phyloP scores from a whole-genome alignment of 2,888 invertebrate genomes.

The Oxycera nigricornis region DNA sequence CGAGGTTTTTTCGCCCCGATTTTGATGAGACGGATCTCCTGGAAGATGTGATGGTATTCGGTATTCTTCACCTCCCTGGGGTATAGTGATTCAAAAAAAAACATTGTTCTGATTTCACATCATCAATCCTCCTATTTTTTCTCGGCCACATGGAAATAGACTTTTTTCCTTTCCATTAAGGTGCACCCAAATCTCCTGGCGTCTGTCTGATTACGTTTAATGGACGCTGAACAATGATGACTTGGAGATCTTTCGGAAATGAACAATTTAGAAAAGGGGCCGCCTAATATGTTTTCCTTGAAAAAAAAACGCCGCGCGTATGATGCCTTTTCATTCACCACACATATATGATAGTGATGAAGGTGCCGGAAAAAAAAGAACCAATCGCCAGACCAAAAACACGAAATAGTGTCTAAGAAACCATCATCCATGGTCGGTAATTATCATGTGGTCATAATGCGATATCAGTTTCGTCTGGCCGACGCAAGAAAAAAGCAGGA shows the following conservation, averaged over 20 bases:
- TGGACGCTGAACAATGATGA: slow-evolving; percentile 8
- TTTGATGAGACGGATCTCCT: background rate
- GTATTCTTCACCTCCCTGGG: background rate
- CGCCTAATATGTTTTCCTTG: background rate
- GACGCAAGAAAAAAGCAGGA: background rate
- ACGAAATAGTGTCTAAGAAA: background rate
- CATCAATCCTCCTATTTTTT: background rate
- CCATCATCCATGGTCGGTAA: background rate
- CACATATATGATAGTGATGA: background rate
- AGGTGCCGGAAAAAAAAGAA: slow-evolving; percentile 23
- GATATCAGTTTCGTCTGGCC: slow-evolving; percentile 21
- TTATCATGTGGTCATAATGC: slow-evolving; percentile 29
- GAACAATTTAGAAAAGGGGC: slow-evolving; percentile 16
- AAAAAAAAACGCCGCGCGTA: background rate
- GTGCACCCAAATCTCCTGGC: slow-evolving; percentile 1
- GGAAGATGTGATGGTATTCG: too few species aligned
- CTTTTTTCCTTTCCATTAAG: background rate
- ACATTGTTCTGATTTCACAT: background rate
- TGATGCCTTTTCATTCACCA: background rate
- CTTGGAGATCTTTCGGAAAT: slow-evolving; percentile 24
- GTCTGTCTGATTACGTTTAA: slow-evolving; percentile 29
- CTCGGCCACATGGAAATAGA: background rate
- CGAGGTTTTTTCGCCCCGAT: background rate
- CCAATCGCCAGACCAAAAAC: background rate
- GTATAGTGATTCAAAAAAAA: background rate